These are phyloP conservation scores for Notarius quadriscutis DNA, from an alignment of 2,113 vertebrate genomes.

Conservation along the genomic window DNA sequence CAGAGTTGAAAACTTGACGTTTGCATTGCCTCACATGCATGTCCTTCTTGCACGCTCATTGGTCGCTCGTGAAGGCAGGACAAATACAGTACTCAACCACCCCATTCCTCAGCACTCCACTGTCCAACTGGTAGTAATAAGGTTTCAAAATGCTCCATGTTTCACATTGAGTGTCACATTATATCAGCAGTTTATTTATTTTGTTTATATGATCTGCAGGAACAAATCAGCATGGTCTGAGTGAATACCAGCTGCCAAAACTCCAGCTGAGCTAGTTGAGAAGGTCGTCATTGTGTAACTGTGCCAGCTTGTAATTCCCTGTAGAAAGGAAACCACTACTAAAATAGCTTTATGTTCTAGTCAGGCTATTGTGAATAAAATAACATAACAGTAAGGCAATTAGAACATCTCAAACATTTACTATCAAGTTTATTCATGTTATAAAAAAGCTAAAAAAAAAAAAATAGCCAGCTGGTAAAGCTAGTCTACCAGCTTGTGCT, in stretches of 20 bases:
- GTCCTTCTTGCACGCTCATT: slow-evolving; percentile 29
- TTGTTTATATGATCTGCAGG: background rate
- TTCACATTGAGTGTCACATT: background rate
- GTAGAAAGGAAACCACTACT: background rate
- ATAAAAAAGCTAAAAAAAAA: background rate
- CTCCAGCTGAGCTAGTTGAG: background rate
- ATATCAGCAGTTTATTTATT: background rate
- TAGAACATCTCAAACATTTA: background rate
- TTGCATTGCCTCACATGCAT: background rate
- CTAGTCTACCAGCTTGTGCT: background rate
- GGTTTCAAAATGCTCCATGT: background rate
- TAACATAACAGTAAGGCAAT: background rate
- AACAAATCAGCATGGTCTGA: background rate
- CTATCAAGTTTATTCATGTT: background rate
- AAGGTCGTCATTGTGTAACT: background rate
- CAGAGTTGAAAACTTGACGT: background rate
- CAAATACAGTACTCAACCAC: slow-evolving; percentile 60
- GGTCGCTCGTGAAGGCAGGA: slow-evolving; percentile 61
- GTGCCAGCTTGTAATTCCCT: background rate
- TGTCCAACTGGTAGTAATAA: slow-evolving; percentile 44
- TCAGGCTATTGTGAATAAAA: background rate
- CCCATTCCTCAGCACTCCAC: slow-evolving; percentile 45
- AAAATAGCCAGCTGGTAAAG: background rate
- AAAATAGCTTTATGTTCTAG: background rate
- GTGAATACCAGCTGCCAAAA: background rate